phyloP scores from a whole-genome alignment of 2,113 vertebrate species.

The Lagopus leucura region DNA sequence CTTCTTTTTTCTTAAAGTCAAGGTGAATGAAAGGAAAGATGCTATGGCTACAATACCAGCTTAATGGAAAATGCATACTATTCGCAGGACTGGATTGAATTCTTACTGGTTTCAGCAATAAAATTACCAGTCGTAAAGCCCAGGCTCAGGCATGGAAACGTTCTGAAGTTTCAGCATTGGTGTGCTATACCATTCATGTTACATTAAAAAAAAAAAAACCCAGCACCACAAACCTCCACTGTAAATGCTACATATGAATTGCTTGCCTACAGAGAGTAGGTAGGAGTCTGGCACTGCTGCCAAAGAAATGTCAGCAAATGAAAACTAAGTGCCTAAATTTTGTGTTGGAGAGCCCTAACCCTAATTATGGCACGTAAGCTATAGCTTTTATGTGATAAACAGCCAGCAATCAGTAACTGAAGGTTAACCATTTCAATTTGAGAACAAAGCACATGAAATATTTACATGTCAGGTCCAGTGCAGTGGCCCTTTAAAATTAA shows the following conservation, averaged over 20 bases:
- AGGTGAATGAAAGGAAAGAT: not conserved
- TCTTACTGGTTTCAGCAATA: not conserved
- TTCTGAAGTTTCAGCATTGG: not conserved
- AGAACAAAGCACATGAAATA: not conserved
- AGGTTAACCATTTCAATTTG: not conserved
- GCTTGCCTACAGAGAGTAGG: constrained; percentile 64
- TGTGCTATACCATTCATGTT: constrained; percentile 27
- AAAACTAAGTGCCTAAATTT: constrained; percentile 64
- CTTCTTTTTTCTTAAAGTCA: not conserved
- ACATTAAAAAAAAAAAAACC: constrained; percentile 39
- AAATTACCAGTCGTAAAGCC: not conserved
- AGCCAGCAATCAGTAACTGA: not conserved
- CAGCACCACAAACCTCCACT: not conserved
- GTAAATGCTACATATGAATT: constrained; percentile 52
- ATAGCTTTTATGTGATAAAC: constrained; percentile 35
- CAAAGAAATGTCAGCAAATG: constrained; percentile 71
- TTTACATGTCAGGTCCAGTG: not conserved
- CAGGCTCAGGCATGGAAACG: not conserved
- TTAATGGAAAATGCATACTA: not conserved
- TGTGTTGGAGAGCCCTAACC: constrained; percentile 42
- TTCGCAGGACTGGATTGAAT: not conserved
- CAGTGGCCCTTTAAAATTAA: constrained; percentile 27
- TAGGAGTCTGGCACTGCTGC: constrained; percentile 66
- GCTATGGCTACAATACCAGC: not conserved
- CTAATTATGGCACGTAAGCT: constrained; percentile 55